A percentile compares a stretch with the other conserved stretches of the same genome.
phyloP scores from a whole-genome alignment of 2,888 invertebrate species.

The Halocaridina rubra region DNA sequence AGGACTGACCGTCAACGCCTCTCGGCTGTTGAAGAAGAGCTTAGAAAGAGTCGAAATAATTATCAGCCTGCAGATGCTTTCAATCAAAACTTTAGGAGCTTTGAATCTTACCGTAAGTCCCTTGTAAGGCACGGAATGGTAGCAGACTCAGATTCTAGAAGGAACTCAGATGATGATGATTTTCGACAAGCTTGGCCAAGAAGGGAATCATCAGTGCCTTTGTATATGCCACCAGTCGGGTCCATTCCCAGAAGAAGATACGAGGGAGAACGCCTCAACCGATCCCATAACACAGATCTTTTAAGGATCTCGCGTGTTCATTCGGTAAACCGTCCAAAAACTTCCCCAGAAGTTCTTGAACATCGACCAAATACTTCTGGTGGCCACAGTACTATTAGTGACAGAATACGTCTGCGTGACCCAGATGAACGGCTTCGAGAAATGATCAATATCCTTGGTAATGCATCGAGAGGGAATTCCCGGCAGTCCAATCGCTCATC shows the following conservation, averaged over 20 bases:
- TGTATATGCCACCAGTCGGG: constrained; percentile 32
- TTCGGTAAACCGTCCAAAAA: constrained; percentile 69
- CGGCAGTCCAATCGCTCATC: constrained; percentile 15
- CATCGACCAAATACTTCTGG: constrained; percentile 37
- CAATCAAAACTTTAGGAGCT: not conserved
- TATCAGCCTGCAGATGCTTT: not conserved
- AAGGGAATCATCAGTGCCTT: constrained; percentile 31
- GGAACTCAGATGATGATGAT: not conserved
- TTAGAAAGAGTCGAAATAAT: not conserved
- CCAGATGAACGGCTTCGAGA: constrained; percentile 53
- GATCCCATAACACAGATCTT: constrained; percentile 51
- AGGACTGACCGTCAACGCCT: constrained; percentile 15
- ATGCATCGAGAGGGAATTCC: constrained; percentile 44
- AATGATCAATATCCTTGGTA: constrained; percentile 41
- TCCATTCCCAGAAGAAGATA: not conserved
- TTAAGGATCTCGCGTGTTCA: constrained; percentile 46
- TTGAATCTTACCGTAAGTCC: constrained; percentile 35
- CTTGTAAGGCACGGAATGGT: constrained; percentile 22
- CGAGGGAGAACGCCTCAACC: constrained; percentile 45
- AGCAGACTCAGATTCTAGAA: not conserved
- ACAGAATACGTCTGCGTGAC: constrained; percentile 39
- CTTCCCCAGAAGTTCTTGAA: constrained; percentile 68
- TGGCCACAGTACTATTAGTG: constrained; percentile 23
- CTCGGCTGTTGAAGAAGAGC: constrained; percentile 23
- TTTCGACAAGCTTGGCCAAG: constrained; percentile 48